These are phyloP conservation scores for Asarcornis scutulata DNA, from an alignment of 2,113 vertebrate genomes.

Conservation along the genomic window DNA sequence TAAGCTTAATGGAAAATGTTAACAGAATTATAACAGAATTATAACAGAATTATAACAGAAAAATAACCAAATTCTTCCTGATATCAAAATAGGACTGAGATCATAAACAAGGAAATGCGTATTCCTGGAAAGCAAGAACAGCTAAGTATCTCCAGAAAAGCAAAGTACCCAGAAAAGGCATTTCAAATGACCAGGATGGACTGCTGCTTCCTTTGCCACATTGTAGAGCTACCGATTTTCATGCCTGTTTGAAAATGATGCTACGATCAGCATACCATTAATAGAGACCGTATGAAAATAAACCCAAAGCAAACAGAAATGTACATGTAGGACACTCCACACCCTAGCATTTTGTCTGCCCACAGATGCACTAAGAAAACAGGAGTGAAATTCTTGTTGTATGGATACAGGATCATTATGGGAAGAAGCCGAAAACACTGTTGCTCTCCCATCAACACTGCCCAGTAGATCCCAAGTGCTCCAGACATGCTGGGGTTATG, in stretches of 20 bases:
- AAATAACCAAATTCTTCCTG: slow-evolving; percentile 28
- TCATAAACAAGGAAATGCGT: slow-evolving; percentile 28
- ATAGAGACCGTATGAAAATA: not conserved
- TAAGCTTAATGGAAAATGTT: not conserved
- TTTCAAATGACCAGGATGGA: not conserved
- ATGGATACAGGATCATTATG: not conserved
- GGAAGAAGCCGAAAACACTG: not conserved
- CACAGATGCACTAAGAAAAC: not conserved
- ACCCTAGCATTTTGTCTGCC: not conserved
- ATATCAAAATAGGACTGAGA: slow-evolving; percentile 3
- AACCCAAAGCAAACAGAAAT: not conserved
- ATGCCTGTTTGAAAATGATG: not conserved
- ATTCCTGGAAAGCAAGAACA: slow-evolving; percentile 32
- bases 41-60: not conserved
- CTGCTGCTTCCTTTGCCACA: not conserved
- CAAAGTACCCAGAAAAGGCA: slow-evolving; percentile 13
- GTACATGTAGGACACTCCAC: not conserved
- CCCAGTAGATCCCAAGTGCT: not conserved
- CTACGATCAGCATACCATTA: not conserved
- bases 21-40: not conserved
- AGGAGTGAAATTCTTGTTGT: not conserved
- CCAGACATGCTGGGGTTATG: not conserved
- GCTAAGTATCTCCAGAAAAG: slow-evolving; percentile 27
- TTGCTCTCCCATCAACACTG: not conserved
- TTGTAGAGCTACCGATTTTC: not conserved